Evolutionary conservation across 1,140 invertebrate species (phyloP).

Genomic region (Zaprionus nigranus): DNA sequence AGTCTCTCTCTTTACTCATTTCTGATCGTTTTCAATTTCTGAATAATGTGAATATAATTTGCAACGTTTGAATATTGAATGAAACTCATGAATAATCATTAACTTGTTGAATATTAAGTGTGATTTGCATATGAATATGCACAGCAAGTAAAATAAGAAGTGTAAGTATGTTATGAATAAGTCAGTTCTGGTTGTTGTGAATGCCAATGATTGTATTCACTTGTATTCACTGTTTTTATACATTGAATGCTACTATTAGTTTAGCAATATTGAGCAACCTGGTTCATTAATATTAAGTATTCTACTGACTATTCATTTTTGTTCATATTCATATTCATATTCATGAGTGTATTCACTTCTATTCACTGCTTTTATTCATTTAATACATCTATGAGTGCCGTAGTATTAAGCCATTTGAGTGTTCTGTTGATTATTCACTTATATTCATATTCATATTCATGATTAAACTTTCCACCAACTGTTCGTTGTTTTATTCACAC

Average conservation of each 20-base stretch:
- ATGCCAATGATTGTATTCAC: background rate
- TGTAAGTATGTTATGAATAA: background rate
- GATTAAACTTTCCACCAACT: background rate
- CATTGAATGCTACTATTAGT: background rate
- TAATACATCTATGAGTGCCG: no score
- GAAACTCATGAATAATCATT: no score
- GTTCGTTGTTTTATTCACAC: background rate
- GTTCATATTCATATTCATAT: background rate
- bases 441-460: background rate
- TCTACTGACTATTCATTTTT: background rate
- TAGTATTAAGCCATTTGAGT: no score
- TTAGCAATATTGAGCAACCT: no score
- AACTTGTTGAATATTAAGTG: no score
- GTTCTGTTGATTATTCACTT: background rate
- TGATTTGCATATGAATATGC: background rate
- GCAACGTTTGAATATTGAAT: background rate
- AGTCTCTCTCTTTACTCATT: background rate
- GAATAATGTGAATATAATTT: conserved; percentile 12
- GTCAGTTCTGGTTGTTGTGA: background rate
- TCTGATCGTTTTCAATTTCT: background rate
- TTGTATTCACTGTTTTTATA: background rate
- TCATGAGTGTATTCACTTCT: background rate
- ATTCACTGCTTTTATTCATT: no score
- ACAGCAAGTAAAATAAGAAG: background rate
- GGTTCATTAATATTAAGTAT: no score